Conservation (phyloP, 1,140 invertebrate species). For the Aphelenchoides besseyi region DNA sequence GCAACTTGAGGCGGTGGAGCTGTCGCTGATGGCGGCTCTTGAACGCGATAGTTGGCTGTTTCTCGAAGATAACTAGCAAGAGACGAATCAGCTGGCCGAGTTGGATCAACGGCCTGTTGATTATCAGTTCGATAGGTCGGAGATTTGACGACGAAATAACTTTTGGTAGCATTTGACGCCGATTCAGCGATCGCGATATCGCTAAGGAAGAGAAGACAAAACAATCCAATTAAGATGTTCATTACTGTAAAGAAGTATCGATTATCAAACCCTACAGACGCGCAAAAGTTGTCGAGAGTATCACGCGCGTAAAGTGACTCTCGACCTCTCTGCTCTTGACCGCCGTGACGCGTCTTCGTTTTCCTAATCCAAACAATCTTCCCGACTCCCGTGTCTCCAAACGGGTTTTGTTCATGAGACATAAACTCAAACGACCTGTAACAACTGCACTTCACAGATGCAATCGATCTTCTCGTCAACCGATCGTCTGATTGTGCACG, state of each 20-base stretch:
- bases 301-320: background rate
- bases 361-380: constrained; percentile 1
- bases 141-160: background rate
- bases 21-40: background rate
- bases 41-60: background rate
- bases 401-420: background rate
- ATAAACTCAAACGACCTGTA: background rate
- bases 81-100: constrained; percentile 4
- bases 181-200: background rate
- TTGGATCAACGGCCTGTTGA: background rate
- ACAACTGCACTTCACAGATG: background rate
- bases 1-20: background rate
- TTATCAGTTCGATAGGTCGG: background rate
- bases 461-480: background rate
- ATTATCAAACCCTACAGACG: no score
- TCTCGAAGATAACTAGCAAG: background rate
- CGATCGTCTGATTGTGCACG: background rate
- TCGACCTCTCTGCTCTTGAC: background rate
- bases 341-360: background rate
- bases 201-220: background rate
- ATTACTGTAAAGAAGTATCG: background rate
- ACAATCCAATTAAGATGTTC: background rate
- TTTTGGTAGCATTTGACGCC: background rate
- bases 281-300: no score
- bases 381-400: background rate